Percentiles rank a stretch among this genome's conserved stretches.
Evolutionary conservation across 1,140 invertebrate species (phyloP).

Genomic region (Megalonaias nervosa): DNA sequence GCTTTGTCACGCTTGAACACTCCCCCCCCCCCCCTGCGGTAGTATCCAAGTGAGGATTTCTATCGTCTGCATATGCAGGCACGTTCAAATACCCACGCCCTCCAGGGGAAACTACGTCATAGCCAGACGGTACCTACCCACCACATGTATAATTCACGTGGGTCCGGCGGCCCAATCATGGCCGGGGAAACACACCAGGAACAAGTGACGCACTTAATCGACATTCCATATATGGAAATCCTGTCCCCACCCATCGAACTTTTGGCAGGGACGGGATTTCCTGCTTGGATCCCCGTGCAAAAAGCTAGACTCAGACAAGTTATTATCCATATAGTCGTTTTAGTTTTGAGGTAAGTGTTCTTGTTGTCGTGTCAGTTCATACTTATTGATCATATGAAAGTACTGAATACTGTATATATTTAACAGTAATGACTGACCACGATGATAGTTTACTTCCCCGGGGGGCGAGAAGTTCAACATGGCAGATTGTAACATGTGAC

Average conservation of each 20-base stretch:
- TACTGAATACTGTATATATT: too few species aligned
- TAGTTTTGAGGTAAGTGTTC: too few species aligned
- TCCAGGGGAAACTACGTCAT: constrained; percentile 30
- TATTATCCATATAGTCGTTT: too few species aligned
- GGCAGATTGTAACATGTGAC: too few species aligned
- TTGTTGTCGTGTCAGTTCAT: too few species aligned
- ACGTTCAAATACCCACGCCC: constrained; percentile 24
- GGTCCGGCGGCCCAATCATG: constrained; percentile 23
- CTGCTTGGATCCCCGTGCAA: not conserved
- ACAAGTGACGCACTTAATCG: constrained; percentile 23
- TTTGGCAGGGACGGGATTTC: constrained; percentile 15
- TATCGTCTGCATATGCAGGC: not conserved
- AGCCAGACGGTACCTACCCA: constrained; percentile 13
- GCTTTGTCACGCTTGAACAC: too few species aligned
- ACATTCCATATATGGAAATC: constrained; percentile 23
- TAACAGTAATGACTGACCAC: too few species aligned
- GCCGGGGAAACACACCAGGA: constrained; percentile 12
- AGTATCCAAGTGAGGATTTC: too few species aligned
- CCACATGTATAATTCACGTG: constrained; percentile 30
- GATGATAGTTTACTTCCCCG: too few species aligned
- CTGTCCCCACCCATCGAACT: not conserved
- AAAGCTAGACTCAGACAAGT: not conserved
- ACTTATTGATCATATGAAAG: too few species aligned
- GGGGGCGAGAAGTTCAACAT: too few species aligned
- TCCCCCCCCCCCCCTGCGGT: too few species aligned